phyloP scores from a whole-genome alignment of 2,113 vertebrate genomes.

The Stomatorhinus ivindoensis region DNA sequence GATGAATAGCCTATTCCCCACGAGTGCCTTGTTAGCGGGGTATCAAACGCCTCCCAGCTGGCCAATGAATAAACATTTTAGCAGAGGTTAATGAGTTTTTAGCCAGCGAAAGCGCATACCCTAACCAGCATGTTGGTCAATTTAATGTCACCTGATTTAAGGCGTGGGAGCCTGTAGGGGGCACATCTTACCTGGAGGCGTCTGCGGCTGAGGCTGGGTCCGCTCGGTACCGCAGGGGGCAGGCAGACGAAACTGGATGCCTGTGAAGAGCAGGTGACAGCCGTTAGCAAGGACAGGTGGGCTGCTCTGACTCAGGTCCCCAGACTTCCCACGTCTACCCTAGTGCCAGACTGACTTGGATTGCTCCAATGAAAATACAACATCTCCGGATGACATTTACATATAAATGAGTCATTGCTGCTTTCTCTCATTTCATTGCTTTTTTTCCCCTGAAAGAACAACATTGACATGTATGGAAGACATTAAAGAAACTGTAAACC shows the following conservation, averaged over 20 bases:
- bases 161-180: background rate
- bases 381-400: slow-evolving; percentile 8
- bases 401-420: slow-evolving; percentile 2
- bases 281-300: slow-evolving; percentile 39
- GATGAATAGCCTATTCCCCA: background rate
- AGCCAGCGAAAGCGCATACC: background rate
- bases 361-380: background rate
- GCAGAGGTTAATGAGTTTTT: background rate
- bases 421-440: background rate
- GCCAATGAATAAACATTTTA: background rate
- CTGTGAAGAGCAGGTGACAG: slow-evolving; percentile 52
- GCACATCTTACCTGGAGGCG: slow-evolving; percentile 52
- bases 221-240: slow-evolving; percentile 65
- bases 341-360: slow-evolving; percentile 14
- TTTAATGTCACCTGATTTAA: background rate
- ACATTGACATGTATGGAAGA: slow-evolving; percentile 7
- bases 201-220: slow-evolving; percentile 53
- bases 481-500: background rate
- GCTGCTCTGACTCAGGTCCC: slow-evolving; percentile 2
- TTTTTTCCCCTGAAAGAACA: background rate
- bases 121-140: background rate
- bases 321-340: slow-evolving; percentile 3
- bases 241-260: slow-evolving; percentile 72
- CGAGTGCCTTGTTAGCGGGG: background rate
- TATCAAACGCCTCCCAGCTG: background rate